Base-by-base conservation (phyloP, 2,797 vertebrate species). In the Esox lucius region DNA sequence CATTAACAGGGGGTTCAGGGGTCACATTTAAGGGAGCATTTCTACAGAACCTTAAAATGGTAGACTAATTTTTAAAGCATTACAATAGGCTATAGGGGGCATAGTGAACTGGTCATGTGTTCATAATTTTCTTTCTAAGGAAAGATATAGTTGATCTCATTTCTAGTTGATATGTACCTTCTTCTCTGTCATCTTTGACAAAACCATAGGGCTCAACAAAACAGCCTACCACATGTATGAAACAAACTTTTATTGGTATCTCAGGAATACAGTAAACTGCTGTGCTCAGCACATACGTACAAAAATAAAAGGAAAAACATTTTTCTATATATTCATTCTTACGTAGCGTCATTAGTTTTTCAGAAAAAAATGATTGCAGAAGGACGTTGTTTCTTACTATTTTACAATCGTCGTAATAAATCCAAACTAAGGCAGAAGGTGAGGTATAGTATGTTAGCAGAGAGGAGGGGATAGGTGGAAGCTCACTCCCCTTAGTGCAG, bases 281-380 rank as follows among this genome's bases (percentile, higher is more conserved):
- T 95, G 94, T 95, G 94, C 94, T 83, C 91, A 95, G 94, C 94
- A 96, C 94, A 94, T 94, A 94, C 89, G 86, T 93, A 92, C 79
- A 92, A 93, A 93, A 95, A 93, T 92, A 94, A 91, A 95, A 93
- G 92, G 90, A 88, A 93, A 91, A 89, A 93, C 75, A 78, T 75
- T 76, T 78, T 84, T 66, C 85, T 86, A 87, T 87, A 93, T 80
- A 87, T 84, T 87, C 85, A 91, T 92, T 84, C 83, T 90, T 87
- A 91, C 83, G 86, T 85, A 88, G 87, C 89, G 89, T 89, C 31
- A 71, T 91, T 83, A 89, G 80, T 87, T 93, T 94, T 93, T 90
- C 92, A 91, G 88, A 95, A 94, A 93, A 81, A 93, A 90, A 85
- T 84, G 73, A 92, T 81, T 86, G 89, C 89, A 94, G 84, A 87